Evolutionary conservation across 2,797 vertebrate species (phyloP), one percentile per base, ranked within the genome.

Genomic region (Syncerus caffer): DNA sequence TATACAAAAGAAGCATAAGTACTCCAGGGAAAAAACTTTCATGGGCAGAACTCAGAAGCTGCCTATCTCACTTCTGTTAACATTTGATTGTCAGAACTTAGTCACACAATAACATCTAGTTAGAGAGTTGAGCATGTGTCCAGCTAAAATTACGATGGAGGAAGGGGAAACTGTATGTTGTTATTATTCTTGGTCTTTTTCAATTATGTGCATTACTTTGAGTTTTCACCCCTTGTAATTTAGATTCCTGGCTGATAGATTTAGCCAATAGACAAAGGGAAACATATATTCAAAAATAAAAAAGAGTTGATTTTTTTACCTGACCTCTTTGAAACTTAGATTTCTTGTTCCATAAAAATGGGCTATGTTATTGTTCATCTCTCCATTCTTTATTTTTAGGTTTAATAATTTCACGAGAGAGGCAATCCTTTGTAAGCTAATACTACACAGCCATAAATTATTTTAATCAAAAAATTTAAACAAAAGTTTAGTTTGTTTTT

Each of bases 381-480:
- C 27, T 76, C 31, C 17, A 42, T 55, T 53, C 21, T 79, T 95
- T 80, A 14, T 58, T 94, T 31, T 86, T 91, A 55, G 42, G 34
- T 95, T 91, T 93, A 95, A 74, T 76, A 16, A 82, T 89, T 95
- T 94, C 21, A 94, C 47, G 57, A 91, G 80, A 83, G n/a, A 84
- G 42, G 51, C 94, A 92, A 23, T 4, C 17, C 74, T 95, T 82
- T 89, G 27, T 90, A 78, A 94, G 57, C 8, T 74, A 67, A 31
- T 79, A 47, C 15, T 51, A 38, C 19, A 42, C 6, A 82, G 29
- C 2, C 21, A 80, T 86, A 62, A 79, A 79, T 94, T 62, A 79
- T 86, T 51, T 74, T 79, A 64, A 86, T 90, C 16, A 38, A 71
- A 38, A 67, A 31, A 42, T 45, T 90, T 92, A 92, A 89, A 82